phyloP scores from a whole-genome alignment of 2,888 invertebrate genomes.

The Nesidiocoris tenuis region DNA sequence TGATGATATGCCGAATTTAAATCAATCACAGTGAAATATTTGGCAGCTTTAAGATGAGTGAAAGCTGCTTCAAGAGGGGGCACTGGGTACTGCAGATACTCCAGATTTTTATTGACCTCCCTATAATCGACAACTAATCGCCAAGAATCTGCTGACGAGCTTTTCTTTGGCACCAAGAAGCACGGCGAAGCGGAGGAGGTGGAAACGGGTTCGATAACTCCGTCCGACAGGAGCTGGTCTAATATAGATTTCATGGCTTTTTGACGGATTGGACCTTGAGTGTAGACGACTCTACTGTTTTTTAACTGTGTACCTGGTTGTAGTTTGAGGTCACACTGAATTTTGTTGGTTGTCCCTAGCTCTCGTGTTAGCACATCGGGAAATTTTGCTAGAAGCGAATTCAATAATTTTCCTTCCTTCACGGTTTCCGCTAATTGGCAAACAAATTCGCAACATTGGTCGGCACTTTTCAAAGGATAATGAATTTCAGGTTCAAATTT shows the following conservation, averaged over 20 bases:
- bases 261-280: slow-evolving; percentile 15
- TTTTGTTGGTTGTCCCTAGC: slow-evolving; percentile 6
- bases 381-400: background rate
- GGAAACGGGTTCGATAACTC: slow-evolving; percentile 26
- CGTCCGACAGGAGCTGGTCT: background rate
- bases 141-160: background rate
- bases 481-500: background rate
- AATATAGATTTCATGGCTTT: background rate
- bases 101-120: slow-evolving; percentile 17
- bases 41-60: background rate
- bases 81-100: slow-evolving; percentile 2
- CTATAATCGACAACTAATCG: slow-evolving; percentile 47
- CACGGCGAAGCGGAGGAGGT: slow-evolving; percentile 8
- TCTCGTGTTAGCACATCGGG: slow-evolving; percentile 13
- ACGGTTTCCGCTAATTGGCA: background rate
- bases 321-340: slow-evolving; percentile 3
- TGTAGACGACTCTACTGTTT: slow-evolving; percentile 5
- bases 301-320: slow-evolving; percentile 3
- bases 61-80: background rate
- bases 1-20: slow-evolving; percentile 42
- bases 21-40: slow-evolving; percentile 40
- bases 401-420: background rate
- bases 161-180: slow-evolving; percentile 25
- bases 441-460: background rate
- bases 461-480: background rate